Evolutionary conservation across 2,797 vertebrate genomes (phyloP).

Genomic region (Neostethus bicornis): DNA sequence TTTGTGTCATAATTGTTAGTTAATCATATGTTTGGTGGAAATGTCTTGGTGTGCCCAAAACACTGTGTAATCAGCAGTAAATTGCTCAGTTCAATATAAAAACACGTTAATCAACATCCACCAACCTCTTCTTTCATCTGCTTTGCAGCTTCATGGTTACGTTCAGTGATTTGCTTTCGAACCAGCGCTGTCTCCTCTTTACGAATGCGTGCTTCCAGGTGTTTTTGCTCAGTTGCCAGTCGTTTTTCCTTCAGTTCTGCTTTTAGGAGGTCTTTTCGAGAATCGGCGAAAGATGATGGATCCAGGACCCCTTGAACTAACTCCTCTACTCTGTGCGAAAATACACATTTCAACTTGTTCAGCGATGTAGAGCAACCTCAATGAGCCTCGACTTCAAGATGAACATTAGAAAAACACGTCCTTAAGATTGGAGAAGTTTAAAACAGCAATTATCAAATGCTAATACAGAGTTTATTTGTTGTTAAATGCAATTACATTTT

Average conservation of each 20-base stretch:
- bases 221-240: slow-evolving; percentile 74
- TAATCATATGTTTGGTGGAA: too few species aligned
- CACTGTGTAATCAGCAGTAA: slow-evolving; percentile 7
- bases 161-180: slow-evolving; percentile 74
- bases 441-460: background rate
- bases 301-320: slow-evolving; percentile 82
- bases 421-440: background rate
- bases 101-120: background rate
- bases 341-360: slow-evolving; percentile 7
- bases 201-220: slow-evolving; percentile 84
- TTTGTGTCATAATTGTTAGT: slow-evolving; percentile 9
- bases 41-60: too few species aligned
- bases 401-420: background rate
- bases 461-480: too few species aligned
- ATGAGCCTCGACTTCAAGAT: background rate
- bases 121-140: slow-evolving; percentile 88
- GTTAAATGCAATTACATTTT: too few species aligned
- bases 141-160: slow-evolving; percentile 83
- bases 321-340: slow-evolving; percentile 80
- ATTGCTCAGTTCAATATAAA: background rate
- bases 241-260: slow-evolving; percentile 82
- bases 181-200: slow-evolving; percentile 84
- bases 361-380: background rate
- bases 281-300: slow-evolving; percentile 84
- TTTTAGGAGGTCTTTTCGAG: slow-evolving; percentile 86